A percentile compares a stretch with the other conserved stretches of the same genome.
Conservation (phyloP, 1,140 invertebrate species). For the Papilio helenus region DNA sequence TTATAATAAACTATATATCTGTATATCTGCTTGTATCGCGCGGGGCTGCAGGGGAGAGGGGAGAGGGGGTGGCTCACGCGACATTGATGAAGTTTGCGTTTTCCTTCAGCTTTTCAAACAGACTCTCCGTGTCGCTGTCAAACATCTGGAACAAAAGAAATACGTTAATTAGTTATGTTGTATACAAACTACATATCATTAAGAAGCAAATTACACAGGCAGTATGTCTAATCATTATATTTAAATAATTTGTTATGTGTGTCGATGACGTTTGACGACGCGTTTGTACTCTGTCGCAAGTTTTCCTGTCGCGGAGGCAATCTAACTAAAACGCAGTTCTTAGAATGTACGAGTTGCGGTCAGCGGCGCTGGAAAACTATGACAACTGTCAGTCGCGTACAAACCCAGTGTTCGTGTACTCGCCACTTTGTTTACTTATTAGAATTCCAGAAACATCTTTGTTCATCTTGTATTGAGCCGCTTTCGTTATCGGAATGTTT, state of each 20-base stretch:
- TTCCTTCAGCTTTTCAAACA: conserved; percentile 59
- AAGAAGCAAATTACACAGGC: not conserved
- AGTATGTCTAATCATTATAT: not conserved
- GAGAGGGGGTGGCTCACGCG: conserved; percentile 47
- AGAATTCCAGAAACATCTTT: conserved; percentile 2
- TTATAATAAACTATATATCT: not conserved
- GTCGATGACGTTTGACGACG: not conserved
- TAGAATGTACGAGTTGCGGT: not conserved
- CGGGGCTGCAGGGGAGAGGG: not conserved
- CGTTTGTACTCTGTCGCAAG: not conserved
- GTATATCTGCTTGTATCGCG: not conserved
- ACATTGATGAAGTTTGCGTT: conserved; percentile 60
- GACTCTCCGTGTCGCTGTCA: conserved; percentile 62
- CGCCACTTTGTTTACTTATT: conserved; percentile 1
- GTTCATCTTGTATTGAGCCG: not conserved
- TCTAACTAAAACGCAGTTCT: conserved; percentile 5
- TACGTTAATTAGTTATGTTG: not conserved
- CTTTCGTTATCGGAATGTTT: conserved; percentile 7
- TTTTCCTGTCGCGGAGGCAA: not conserved
- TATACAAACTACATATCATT: not conserved
- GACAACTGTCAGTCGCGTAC: not conserved
- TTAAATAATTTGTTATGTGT: not conserved
- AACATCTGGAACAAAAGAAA: conserved; percentile 52
- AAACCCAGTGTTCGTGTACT: not conserved
- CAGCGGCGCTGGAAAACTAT: not conserved